These are phyloP conservation scores for Anguilla obscura DNA, from an alignment of 2,797 vertebrate species.

Conservation along the genomic window DNA sequence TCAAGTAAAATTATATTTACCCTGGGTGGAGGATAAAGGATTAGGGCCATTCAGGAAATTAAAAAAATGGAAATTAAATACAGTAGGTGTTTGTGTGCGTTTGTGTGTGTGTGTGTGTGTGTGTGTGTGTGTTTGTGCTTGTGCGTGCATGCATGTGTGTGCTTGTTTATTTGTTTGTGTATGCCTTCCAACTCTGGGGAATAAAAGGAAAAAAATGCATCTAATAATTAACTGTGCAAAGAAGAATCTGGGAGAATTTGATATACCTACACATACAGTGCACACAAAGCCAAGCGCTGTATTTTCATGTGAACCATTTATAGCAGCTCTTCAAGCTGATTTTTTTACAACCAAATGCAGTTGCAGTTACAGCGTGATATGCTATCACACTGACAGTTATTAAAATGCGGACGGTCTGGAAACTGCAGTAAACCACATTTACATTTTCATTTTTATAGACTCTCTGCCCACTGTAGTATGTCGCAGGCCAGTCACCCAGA, in stretches of 20 bases:
- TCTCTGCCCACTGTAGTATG: neutral
- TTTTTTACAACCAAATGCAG: neutral
- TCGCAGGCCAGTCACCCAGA: slow-evolving; percentile 1
- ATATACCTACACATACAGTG: neutral
- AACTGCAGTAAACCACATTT: neutral
- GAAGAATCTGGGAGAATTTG: neutral
- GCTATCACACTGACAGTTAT: neutral
- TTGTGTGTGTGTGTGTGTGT: neutral
- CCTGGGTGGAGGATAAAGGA: slow-evolving; percentile 34
- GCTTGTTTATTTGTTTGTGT: neutral
- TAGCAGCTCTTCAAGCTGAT: neutral
- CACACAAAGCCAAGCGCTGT: neutral
- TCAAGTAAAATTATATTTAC: slow-evolving; percentile 53
- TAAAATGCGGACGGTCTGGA: neutral
- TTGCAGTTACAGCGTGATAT: neutral
- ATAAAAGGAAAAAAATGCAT: neutral
- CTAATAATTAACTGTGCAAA: neutral
- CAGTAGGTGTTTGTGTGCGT: neutral
- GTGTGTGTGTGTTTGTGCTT: neutral
- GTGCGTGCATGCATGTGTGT: neutral
- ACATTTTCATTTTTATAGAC: neutral
- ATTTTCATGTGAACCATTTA: neutral
- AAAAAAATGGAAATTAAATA: neutral
- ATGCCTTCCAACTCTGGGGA: neutral
- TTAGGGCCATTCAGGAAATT: slow-evolving; percentile 35